Percentiles rank a stretch among this genome's conserved stretches.
These are phyloP conservation scores for Volucella inanis DNA, from an alignment of 2,888 invertebrate species.

Conservation along the genomic window DNA sequence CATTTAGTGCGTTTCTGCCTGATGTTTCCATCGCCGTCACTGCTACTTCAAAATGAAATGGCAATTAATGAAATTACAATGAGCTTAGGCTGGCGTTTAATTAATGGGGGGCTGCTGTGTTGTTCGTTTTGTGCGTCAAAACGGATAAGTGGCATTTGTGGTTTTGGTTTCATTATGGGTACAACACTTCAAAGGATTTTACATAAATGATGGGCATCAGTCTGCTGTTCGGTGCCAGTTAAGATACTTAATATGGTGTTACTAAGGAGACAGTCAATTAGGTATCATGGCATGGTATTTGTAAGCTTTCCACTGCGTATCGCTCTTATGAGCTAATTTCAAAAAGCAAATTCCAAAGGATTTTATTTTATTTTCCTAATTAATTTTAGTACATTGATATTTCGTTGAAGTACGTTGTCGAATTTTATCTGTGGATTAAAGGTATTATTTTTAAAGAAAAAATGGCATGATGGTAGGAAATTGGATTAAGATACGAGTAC, in stretches of 20 bases:
- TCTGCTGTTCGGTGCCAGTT: constrained; percentile 2
- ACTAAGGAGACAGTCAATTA: constrained; percentile 41
- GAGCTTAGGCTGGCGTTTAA: constrained; percentile 69
- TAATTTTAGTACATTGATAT: no score
- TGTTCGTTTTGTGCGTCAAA: constrained; percentile 30
- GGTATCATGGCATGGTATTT: constrained; percentile 4
- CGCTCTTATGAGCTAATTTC: background rate
- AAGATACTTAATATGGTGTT: constrained; percentile 35
- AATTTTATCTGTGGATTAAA: no score
- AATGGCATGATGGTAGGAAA: no score
- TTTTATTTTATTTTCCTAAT: background rate
- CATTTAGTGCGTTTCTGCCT: constrained; percentile 38
- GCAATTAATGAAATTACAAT: constrained; percentile 73
- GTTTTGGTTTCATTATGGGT: constrained; percentile 43
- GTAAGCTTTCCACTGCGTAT: constrained; percentile 3
- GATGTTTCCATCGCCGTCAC: background rate
- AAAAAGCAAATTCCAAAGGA: constrained; percentile 8
- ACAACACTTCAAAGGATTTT: constrained; percentile 61
- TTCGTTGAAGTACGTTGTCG: no score
- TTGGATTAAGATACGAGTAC: no score
- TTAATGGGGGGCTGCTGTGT: constrained; percentile 44
- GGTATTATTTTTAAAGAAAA: no score
- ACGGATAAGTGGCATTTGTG: constrained; percentile 41
- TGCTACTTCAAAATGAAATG: constrained; percentile 62
- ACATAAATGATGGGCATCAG: constrained; percentile 41